Percentiles rank a stretch among this genome's conserved stretches.
These are phyloP conservation scores for Neria commutata DNA, from an alignment of 2,888 invertebrate species.

Conservation along the genomic window DNA sequence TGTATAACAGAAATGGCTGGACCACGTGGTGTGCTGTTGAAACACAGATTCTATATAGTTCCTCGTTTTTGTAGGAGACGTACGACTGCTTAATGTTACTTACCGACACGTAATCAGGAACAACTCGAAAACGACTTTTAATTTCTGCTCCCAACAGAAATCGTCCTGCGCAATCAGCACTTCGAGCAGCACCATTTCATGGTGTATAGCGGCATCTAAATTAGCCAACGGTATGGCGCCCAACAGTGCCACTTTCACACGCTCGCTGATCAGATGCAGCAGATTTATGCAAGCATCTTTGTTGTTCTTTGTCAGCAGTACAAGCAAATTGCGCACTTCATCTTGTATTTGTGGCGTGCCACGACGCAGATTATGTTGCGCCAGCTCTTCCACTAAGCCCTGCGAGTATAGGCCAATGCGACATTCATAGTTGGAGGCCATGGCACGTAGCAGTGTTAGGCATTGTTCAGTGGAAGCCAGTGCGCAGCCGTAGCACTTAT, in stretches of 20 bases:
- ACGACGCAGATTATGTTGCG: slow-evolving; percentile 87
- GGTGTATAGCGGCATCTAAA: slow-evolving; percentile 78
- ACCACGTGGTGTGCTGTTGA: slow-evolving; percentile 69
- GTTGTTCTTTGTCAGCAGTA: slow-evolving; percentile 88
- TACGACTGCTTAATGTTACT: slow-evolving; percentile 22
- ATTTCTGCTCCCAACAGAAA: slow-evolving; percentile 92
- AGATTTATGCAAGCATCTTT: slow-evolving; percentile 73
- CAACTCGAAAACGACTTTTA: slow-evolving; percentile 85
- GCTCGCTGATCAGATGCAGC: slow-evolving; percentile 73
- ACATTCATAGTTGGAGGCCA: slow-evolving; percentile 80
- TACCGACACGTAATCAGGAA: slow-evolving; percentile 78
- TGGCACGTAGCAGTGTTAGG: slow-evolving; percentile 84
- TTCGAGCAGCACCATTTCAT: slow-evolving; percentile 87
- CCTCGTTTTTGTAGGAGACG: not conserved
- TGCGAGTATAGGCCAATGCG: slow-evolving; percentile 79
- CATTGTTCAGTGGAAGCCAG: slow-evolving; percentile 93
- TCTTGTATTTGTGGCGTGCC: slow-evolving; percentile 85
- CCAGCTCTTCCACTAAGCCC: slow-evolving; percentile 86
- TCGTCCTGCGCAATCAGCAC: slow-evolving; percentile 91
- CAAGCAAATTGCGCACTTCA: slow-evolving; percentile 87
- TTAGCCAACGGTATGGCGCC: slow-evolving; percentile 79
- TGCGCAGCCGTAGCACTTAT: slow-evolving; percentile 86
- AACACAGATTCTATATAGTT: not conserved
- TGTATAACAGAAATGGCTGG: slow-evolving; percentile 89
- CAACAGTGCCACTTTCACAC: slow-evolving; percentile 80